phyloP scores from a whole-genome alignment of 2,113 vertebrate genomes.

The Eulacestoma nigropectus region DNA sequence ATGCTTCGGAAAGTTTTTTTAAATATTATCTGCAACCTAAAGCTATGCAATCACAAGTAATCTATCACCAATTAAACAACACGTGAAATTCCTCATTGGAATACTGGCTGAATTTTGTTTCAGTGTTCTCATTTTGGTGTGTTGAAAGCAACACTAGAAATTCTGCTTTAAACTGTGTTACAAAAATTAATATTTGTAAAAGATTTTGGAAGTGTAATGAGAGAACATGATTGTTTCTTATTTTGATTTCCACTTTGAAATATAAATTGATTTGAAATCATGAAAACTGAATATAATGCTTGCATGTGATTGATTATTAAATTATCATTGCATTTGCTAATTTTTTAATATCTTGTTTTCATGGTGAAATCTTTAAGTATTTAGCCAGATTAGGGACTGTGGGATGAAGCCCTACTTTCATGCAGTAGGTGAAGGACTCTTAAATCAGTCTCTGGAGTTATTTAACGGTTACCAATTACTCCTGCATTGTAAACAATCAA shows the following conservation, averaged over 20 bases:
- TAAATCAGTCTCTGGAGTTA: slow-evolving; percentile 66
- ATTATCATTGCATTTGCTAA: background rate
- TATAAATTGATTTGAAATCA: background rate
- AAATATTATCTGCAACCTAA: background rate
- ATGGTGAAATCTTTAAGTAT: background rate
- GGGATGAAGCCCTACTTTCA: slow-evolving; percentile 4
- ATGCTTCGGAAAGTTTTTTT: background rate
- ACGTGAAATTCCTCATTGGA: background rate
- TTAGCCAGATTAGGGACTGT: background rate
- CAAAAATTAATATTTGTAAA: background rate
- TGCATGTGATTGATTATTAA: background rate
- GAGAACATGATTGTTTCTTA: background rate
- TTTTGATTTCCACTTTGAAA: background rate
- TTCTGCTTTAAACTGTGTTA: background rate
- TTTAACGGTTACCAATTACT: slow-evolving; percentile 64
- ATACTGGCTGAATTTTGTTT: background rate
- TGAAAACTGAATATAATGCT: background rate
- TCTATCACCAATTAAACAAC: background rate
- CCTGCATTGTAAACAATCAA: slow-evolving; percentile 66
- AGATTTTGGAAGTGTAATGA: background rate
- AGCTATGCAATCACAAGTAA: background rate
- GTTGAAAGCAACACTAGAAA: background rate
- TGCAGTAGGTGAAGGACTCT: slow-evolving; percentile 46
- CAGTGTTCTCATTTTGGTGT: background rate
- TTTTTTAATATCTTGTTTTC: background rate